Base-by-base conservation (phyloP, 92 coral and sea anemone genomes). In the Zoanthus sociatus region DNA sequence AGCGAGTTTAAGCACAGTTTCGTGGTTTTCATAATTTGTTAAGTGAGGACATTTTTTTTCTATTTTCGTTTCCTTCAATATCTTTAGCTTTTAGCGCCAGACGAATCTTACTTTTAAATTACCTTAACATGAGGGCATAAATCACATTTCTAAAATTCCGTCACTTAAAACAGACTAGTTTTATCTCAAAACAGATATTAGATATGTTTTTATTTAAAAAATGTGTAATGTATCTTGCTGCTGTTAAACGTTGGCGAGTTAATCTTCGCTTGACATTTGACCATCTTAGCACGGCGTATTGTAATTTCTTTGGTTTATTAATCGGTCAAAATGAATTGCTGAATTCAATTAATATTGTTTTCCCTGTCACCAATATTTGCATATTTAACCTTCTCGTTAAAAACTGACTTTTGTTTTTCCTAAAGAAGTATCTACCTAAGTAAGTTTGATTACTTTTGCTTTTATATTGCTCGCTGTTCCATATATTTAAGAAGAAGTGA, bases 161-260 rank as follows among this genome's bases (percentile, higher is more conserved):
- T 58, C 5, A 14, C 64, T 58, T 58, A 10, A 58, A 58, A 58
- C 64, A 58, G 16, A 58, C 64, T 58, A 14, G 63, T 56, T 4
- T 58, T 10, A 10, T 58, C 64, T 58, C 17, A 82, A 82, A 50
- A n/a, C n/a, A 82, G 61, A 82, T 42, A 44, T 12, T 51, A 11
- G 76, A 48, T 30, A 54, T 32, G 60, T 64, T 82, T 48, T 48
- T 74, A 2, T n/a, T 1, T 9, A 47, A 15, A 46, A 74, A 48
- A n/a, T 48, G 44, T 74, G 61, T 30, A 51, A 74, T n/a, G 46
- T 56, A 75, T 82, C 75, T 82, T 63, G 73, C 54, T 18, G 84
- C 84, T 78, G n/a, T 61, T 16, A n/a, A 20, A 33, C 42, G 42
- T 33, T 33, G 42, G 71, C 30, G 60, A 30, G 48, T 78, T 55